These are phyloP conservation scores for Cepphus grylle DNA, from an alignment of 2,113 vertebrate genomes.

Conservation along the genomic window DNA sequence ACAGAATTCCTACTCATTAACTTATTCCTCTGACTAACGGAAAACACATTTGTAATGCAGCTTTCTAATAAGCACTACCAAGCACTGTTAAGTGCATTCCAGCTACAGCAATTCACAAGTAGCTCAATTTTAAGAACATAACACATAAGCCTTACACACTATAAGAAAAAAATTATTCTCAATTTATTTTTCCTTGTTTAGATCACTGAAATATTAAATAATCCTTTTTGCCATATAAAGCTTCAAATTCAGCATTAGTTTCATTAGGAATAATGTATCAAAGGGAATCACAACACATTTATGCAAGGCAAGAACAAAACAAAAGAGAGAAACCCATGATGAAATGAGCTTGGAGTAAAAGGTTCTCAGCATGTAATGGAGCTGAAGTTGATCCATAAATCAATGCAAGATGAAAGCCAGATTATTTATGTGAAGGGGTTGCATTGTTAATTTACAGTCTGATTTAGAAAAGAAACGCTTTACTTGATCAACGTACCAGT, in stretches of 20 bases:
- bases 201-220: not conserved
- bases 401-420: slow-evolving; percentile 74
- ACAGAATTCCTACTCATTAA: slow-evolving; percentile 5
- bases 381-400: slow-evolving; percentile 69
- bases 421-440: slow-evolving; percentile 56
- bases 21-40: not conserved
- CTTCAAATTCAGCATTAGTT: slow-evolving; percentile 18
- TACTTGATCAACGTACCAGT: slow-evolving; percentile 10
- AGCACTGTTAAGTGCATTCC: not conserved
- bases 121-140: slow-evolving; percentile 18
- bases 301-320: slow-evolving; percentile 65
- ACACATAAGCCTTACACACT: not conserved
- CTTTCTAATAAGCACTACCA: slow-evolving; percentile 23
- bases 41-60: slow-evolving; percentile 23
- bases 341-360: slow-evolving; percentile 58
- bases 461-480: slow-evolving; percentile 31
- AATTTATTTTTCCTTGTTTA: not conserved
- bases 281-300: slow-evolving; percentile 31
- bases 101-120: not conserved
- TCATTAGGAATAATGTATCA: not conserved
- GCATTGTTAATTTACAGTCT: slow-evolving; percentile 65
- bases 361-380: slow-evolving; percentile 45
- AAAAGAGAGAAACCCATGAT: slow-evolving; percentile 34
- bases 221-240: not conserved
- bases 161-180: not conserved